Conservation (phyloP, 2,113 vertebrate genomes). For the Oreochromis spilurus region DNA sequence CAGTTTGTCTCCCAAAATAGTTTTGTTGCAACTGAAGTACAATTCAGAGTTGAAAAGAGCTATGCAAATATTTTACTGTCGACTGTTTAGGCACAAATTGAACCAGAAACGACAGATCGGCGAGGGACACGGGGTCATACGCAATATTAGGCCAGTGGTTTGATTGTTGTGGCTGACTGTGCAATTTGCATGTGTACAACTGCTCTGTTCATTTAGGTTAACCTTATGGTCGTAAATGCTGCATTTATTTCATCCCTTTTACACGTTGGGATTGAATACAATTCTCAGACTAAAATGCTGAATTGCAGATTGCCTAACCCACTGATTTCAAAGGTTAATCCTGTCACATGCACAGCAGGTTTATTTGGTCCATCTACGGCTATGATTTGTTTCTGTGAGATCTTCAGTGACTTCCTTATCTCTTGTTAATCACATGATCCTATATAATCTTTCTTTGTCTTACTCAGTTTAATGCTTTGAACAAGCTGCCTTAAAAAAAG, state of each 20-base stretch:
- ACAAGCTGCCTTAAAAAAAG: neutral
- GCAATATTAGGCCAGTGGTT: neutral
- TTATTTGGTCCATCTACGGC: neutral
- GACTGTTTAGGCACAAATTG: neutral
- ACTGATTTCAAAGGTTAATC: neutral
- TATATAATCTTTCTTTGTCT: neutral
- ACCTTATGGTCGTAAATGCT: too few species aligned
- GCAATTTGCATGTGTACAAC: neutral
- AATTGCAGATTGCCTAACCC: neutral
- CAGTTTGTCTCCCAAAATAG: neutral
- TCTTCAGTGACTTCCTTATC: neutral
- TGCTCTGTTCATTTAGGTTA: neutral
- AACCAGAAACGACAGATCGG: accelerated
- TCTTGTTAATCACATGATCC: constrained; percentile 23
- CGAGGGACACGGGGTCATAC: neutral
- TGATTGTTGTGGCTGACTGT: neutral
- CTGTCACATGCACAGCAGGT: constrained; percentile 2
- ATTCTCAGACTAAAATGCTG: neutral
- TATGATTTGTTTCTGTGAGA: neutral
- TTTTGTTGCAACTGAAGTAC: neutral
- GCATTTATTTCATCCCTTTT: neutral
- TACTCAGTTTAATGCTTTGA: neutral
- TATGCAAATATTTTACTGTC: neutral
- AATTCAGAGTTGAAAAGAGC: neutral
- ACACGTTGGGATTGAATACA: neutral